Conservation (phyloP, 1,140 invertebrate genomes). For the Gerris buenoi region DNA sequence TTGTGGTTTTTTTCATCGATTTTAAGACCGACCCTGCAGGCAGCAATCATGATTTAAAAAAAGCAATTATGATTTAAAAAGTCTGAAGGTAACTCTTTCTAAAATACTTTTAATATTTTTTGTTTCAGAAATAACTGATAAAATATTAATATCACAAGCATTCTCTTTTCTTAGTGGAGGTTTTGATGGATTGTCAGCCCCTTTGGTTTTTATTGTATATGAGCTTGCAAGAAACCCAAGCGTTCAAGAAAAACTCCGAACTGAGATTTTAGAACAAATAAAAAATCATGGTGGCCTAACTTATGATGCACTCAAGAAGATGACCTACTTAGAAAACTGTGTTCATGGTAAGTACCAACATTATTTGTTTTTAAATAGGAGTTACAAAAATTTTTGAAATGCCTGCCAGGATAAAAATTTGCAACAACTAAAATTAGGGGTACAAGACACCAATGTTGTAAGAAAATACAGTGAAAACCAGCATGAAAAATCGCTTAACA, state of each 20-base stretch:
- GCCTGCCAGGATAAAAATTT: too few relatives aligned
- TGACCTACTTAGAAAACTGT: constrained; percentile 12
- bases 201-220: constrained; percentile 37
- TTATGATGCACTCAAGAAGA: constrained; percentile 18
- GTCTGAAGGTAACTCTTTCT: too few relatives aligned
- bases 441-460: too few relatives aligned
- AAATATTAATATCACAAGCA: constrained; percentile 22
- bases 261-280: constrained; percentile 37
- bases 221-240: constrained; percentile 40
- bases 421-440: too few relatives aligned
- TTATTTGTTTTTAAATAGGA: too few relatives aligned
- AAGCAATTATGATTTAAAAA: too few relatives aligned
- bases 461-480: too few relatives aligned
- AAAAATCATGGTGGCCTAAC: constrained; percentile 28
- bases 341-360: not conserved
- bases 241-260: constrained; percentile 38
- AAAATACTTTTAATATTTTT: too few relatives aligned
- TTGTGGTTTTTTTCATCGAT: constrained; percentile 5
- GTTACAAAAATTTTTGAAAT: too few relatives aligned
- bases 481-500: too few relatives aligned
- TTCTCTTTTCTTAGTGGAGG: constrained; percentile 31
- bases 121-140: constrained; percentile 27
- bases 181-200: constrained; percentile 43
- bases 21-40: not conserved
- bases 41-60: not conserved